phyloP scores from a whole-genome alignment of 2,113 vertebrate species.

The Pteruthius melanotis region DNA sequence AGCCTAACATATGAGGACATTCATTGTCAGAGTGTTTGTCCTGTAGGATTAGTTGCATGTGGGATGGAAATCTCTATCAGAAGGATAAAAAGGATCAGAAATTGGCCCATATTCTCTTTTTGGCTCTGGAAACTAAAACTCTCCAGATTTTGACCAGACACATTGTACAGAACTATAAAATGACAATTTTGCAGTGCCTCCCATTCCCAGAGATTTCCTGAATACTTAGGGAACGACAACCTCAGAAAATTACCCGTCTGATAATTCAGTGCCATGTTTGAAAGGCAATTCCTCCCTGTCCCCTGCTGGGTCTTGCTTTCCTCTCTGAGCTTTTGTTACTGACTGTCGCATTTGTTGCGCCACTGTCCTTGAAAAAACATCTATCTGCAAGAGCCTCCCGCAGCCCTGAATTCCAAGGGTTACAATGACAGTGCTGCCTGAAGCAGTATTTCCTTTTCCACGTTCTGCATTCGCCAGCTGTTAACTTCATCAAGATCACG shows the following conservation, averaged over 20 bases:
- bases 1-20: background rate
- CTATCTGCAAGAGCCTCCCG: background rate
- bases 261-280: background rate
- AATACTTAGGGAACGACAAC: background rate
- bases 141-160: background rate
- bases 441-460: conserved; percentile 39
- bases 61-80: background rate
- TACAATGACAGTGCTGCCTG: conserved; percentile 5
- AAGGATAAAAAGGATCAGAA: background rate
- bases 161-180: background rate
- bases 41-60: background rate
- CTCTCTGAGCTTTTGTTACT: background rate
- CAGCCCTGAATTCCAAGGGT: conserved; percentile 49
- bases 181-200: background rate
- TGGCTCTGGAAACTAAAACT: background rate
- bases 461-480: conserved; percentile 39
- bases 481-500: conserved; percentile 47
- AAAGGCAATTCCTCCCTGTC: background rate
- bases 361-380: conserved; percentile 13
- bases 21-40: background rate
- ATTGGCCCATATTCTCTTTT: background rate
- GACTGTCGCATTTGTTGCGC: background rate
- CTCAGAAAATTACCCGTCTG: background rate
- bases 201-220: background rate
- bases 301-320: background rate